A percentile compares a stretch with the other conserved stretches of the same genome.
These are phyloP conservation scores for Colius striatus DNA, from an alignment of 2,113 vertebrate species.

Conservation along the genomic window DNA sequence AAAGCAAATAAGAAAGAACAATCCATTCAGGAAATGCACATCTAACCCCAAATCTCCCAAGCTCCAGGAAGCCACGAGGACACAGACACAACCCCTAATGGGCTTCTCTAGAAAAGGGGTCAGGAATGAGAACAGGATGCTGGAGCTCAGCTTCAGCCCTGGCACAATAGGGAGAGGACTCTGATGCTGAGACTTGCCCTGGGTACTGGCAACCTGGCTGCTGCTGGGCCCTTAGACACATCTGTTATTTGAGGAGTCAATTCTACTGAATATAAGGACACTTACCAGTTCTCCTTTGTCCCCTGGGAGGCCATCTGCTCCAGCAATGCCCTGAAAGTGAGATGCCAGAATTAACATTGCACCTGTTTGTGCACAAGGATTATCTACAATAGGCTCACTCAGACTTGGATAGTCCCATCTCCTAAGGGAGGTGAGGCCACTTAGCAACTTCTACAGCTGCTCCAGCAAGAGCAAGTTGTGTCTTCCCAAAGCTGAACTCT, in stretches of 20 bases:
- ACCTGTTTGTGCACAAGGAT: background rate
- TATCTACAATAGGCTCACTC: background rate
- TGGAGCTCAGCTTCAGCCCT: background rate
- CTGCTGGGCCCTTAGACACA: background rate
- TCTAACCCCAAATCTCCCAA: background rate
- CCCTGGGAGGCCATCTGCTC: conserved; percentile 93
- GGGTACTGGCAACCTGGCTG: background rate
- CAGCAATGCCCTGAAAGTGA: conserved; percentile 86
- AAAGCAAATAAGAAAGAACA: background rate
- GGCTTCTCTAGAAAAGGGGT: background rate
- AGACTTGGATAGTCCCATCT: background rate
- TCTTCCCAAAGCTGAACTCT: background rate
- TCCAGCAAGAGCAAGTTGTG: background rate
- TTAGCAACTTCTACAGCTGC: background rate
- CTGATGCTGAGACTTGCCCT: accelerated
- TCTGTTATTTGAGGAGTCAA: background rate
- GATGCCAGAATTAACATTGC: background rate
- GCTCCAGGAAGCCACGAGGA: accelerated
- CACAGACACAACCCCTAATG: accelerated
- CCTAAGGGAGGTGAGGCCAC: background rate
- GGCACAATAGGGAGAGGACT: background rate
- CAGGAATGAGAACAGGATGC: background rate
- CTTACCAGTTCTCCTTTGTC: conserved; percentile 94
- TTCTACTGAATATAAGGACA: background rate
- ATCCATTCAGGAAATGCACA: background rate